Evolutionary conservation across 2,888 invertebrate genomes (phyloP).

Genomic region (Tenthredo livida): DNA sequence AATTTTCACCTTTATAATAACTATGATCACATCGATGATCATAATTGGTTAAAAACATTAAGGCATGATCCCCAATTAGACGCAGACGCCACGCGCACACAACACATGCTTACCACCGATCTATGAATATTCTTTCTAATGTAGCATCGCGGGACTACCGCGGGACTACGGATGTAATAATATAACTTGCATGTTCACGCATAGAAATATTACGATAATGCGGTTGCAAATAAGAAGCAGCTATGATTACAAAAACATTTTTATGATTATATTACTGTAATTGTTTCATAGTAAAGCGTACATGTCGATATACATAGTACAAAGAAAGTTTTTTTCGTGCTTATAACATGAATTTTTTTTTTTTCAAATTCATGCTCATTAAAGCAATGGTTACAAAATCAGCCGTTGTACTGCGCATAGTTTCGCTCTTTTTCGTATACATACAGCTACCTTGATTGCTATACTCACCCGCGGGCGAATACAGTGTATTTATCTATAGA

Average conservation of each 20-base stretch:
- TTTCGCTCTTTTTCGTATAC: background rate
- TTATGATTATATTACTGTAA: background rate
- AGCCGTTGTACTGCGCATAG: conserved; percentile 20
- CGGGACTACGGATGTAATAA: background rate
- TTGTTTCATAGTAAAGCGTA: background rate
- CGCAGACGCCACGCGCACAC: background rate
- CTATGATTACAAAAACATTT: background rate
- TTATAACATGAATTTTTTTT: background rate
- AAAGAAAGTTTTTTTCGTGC: background rate
- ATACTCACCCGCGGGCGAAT: background rate
- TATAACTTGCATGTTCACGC: background rate
- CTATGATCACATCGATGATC: background rate
- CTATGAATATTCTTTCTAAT: background rate
- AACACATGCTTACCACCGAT: background rate
- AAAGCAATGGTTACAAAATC: background rate
- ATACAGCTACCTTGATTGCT: background rate
- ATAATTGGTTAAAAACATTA: background rate
- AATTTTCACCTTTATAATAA: background rate
- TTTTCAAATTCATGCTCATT: background rate
- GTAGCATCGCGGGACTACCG: background rate
- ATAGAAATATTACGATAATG: background rate
- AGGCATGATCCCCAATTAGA: background rate
- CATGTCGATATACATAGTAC: background rate
- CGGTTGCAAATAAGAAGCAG: background rate
- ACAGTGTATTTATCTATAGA: background rate